A percentile compares a stretch with the other conserved stretches of the same genome.
phyloP scores from a whole-genome alignment of 2,888 invertebrate genomes.

The Hipparchia semele region DNA sequence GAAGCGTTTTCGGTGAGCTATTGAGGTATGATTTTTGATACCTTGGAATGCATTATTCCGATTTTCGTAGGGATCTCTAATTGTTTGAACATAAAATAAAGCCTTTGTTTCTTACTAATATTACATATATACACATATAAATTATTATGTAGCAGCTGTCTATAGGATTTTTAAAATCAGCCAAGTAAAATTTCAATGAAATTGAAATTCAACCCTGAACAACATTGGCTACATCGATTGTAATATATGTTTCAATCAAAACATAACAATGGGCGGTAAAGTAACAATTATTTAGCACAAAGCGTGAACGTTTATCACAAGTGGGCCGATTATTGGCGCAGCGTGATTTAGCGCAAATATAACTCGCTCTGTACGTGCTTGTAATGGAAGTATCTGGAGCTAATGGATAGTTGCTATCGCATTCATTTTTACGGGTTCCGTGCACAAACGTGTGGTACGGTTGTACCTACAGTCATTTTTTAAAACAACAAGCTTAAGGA shows the following conservation, averaged over 20 bases:
- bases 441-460: not conserved
- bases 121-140: too few relatives aligned
- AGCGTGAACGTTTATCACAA: slow-evolving; percentile 1
- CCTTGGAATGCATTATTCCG: too few relatives aligned
- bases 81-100: too few relatives aligned
- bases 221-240: too few relatives aligned
- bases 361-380: slow-evolving; percentile 55
- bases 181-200: too few relatives aligned
- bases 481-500: too few relatives aligned
- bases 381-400: slow-evolving; percentile 41
- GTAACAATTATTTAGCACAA: slow-evolving; percentile 10
- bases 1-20: not conserved
- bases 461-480: not conserved
- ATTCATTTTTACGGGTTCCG: not conserved
- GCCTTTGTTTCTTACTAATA: too few relatives aligned
- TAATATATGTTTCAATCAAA: not conserved
- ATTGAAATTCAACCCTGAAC: too few relatives aligned
- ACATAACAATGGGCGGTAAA: not conserved
- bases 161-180: too few relatives aligned
- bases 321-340: slow-evolving; percentile 44
- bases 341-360: slow-evolving; percentile 58
- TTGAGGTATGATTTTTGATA: not conserved
- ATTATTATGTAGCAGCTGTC: too few relatives aligned
- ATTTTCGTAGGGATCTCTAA: too few relatives aligned
- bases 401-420: not conserved